These are phyloP conservation scores for Neodontobutis hainanensis DNA, from an alignment of 2,113 vertebrate genomes.

Conservation along the genomic window DNA sequence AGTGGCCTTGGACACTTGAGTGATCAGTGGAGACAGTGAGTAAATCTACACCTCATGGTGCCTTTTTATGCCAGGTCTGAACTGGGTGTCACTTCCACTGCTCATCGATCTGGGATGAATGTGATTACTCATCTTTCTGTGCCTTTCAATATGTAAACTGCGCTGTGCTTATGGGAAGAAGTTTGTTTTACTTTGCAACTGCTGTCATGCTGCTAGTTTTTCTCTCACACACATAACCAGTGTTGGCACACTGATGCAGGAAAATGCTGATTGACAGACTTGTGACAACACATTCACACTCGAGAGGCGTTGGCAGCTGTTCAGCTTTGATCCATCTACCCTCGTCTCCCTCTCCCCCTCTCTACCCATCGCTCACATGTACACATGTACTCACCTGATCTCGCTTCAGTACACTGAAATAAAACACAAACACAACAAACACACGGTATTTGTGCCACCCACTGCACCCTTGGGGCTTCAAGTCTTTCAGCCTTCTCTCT, in stretches of 20 bases:
- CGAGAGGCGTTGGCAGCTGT: slow-evolving; percentile 75
- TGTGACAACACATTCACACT: slow-evolving; percentile 72
- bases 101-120: slow-evolving; percentile 43
- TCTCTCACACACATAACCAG: slow-evolving; percentile 9
- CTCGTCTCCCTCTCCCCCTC: neutral
- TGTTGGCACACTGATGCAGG: slow-evolving; percentile 58
- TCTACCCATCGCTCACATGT: neutral
- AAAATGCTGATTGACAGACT: slow-evolving; percentile 77
- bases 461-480: slow-evolving; percentile 28
- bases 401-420: slow-evolving; percentile 64
- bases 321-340: slow-evolving; percentile 71
- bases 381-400: slow-evolving; percentile 58
- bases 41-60: neutral
- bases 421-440: slow-evolving; percentile 68
- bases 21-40: neutral
- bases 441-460: slow-evolving; percentile 49
- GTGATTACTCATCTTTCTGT: slow-evolving; percentile 41
- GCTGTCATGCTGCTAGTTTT: slow-evolving; percentile 29
- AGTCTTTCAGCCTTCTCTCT: slow-evolving; percentile 41
- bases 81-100: slow-evolving; percentile 38
- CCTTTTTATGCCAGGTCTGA: neutral
- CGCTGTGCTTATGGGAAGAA: slow-evolving; percentile 6
- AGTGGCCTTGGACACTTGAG: too few relatives aligned
- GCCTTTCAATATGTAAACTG: slow-evolving; percentile 35
- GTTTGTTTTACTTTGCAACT: slow-evolving; percentile 50